Conservation (phyloP, 2,113 vertebrate genomes). For the Pseudonaja textilis region DNA sequence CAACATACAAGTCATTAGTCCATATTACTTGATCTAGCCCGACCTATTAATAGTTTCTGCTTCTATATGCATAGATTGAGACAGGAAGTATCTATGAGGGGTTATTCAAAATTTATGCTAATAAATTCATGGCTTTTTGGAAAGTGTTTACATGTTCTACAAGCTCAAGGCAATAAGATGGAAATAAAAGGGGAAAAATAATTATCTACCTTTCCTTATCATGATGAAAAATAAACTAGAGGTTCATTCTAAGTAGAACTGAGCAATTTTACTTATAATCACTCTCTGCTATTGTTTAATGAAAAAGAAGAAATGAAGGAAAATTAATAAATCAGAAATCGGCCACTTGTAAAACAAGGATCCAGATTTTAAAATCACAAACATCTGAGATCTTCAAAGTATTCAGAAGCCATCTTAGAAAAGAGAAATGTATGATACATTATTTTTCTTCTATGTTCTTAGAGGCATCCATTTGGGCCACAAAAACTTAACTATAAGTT, state of each 20-base stretch:
- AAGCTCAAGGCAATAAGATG: neutral
- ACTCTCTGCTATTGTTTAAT: neutral
- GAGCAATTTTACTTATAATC: neutral
- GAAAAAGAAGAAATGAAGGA: neutral
- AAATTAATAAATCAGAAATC: neutral
- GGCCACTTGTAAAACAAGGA: neutral
- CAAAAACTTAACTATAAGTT: neutral
- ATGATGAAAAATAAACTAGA: neutral
- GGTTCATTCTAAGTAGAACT: neutral
- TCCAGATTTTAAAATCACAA: neutral
- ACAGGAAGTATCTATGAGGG: neutral
- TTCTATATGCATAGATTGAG: neutral
- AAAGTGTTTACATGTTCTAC: neutral
- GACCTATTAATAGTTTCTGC: neutral
- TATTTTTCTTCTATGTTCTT: neutral
- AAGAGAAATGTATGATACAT: neutral
- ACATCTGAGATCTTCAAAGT: neutral
- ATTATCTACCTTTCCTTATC: neutral
- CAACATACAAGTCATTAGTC: neutral
- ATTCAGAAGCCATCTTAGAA: neutral
- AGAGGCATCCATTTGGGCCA: neutral
- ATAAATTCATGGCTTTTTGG: neutral
- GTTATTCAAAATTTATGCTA: neutral
- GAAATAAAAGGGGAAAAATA: neutral
- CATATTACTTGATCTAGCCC: neutral